Evolutionary conservation across 2,888 invertebrate species (phyloP).

Genomic region (Hypena proboscidalis): DNA sequence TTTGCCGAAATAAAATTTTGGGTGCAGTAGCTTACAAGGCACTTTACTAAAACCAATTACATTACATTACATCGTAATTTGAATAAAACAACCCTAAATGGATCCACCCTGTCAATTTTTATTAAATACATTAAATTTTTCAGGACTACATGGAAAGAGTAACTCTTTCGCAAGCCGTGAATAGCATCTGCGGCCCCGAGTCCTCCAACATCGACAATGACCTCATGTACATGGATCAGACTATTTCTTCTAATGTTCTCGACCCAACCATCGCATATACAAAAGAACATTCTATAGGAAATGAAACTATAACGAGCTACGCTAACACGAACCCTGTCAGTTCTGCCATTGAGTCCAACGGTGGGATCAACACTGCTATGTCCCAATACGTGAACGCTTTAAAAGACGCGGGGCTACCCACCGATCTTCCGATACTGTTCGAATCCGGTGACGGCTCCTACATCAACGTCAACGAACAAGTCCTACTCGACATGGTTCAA

Average conservation of each 20-base stretch:
- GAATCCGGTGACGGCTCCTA: constrained; percentile 88
- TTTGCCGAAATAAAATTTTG: no score
- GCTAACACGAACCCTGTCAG: constrained; percentile 56
- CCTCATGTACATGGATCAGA: constrained; percentile 76
- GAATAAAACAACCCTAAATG: no score
- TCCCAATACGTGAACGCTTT: constrained; percentile 80
- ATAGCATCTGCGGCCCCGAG: constrained; percentile 76
- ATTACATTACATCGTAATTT: no score
- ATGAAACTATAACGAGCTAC: constrained; percentile 67
- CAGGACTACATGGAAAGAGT: constrained; percentile 80
- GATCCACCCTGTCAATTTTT: no score
- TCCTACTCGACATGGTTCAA: constrained; percentile 83
- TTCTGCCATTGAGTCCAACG: constrained; percentile 52
- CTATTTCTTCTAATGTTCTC: constrained; percentile 64
- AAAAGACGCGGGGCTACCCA: constrained; percentile 77
- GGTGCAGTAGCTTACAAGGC: no score
- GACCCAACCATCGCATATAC: constrained; percentile 63
- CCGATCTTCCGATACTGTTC: constrained; percentile 85
- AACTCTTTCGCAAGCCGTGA: constrained; percentile 76
- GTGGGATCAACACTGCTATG: constrained; percentile 72
- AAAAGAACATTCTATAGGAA: constrained; percentile 62
- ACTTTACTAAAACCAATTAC: no score
- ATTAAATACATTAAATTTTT: constrained; percentile 19
- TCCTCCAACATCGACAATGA: constrained; percentile 69
- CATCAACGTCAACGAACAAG: constrained; percentile 87